A percentile compares a stretch with the other conserved stretches of the same genome.
phyloP scores from a whole-genome alignment of 2,888 invertebrate species.

The Heliconius erato region DNA sequence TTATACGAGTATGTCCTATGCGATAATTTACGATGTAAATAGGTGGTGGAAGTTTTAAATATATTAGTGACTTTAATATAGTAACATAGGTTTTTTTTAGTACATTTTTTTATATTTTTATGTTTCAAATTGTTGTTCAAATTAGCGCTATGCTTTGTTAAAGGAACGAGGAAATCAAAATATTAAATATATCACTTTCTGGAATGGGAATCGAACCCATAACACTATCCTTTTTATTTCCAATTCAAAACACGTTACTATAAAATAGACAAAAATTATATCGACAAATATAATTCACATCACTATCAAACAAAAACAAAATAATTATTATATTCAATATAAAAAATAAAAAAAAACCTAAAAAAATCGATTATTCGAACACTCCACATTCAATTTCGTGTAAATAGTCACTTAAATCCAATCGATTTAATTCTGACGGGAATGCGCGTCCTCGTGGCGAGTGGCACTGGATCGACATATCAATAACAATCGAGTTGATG shows the following conservation, averaged over 20 bases:
- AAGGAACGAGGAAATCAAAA: no score
- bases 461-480: conserved; percentile 59
- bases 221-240: no score
- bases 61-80: background rate
- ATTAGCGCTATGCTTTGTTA: no score
- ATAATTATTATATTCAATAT: background rate
- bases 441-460: conserved; percentile 52
- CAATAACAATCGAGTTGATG: conserved; percentile 68
- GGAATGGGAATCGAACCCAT: no score
- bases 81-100: no score
- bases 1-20: background rate
- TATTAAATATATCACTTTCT: no score
- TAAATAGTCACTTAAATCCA: conserved; percentile 46
- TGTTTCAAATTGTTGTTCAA: no score
- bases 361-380: conserved; percentile 20
- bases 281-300: background rate
- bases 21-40: background rate
- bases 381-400: conserved; percentile 36
- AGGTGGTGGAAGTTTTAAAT: background rate
- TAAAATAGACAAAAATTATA: no score
- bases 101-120: no score
- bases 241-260: no score
- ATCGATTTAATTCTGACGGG: conserved; percentile 52
- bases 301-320: background rate
- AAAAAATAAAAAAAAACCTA: background rate